phyloP scores from a whole-genome alignment of 30 jellyfish, hydroid and myxozoan species.

The Aurelia aurita region DNA sequence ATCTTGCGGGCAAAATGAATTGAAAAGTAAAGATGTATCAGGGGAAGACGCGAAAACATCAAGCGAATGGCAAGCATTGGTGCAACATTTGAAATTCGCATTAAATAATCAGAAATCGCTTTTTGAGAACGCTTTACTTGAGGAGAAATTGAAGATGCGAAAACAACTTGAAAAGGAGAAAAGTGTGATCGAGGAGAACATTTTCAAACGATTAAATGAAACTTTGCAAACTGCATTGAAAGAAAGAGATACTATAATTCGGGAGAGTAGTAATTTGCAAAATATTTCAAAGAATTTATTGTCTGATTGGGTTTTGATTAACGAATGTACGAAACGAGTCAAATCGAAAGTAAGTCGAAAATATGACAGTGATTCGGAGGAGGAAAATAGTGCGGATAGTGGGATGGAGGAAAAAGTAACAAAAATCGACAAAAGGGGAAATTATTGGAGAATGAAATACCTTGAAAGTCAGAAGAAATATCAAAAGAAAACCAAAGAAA shows the following conservation, averaged over 20 bases:
- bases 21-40: not conserved
- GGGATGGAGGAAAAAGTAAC: slow-evolving; percentile 60
- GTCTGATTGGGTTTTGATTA: slow-evolving; percentile 47
- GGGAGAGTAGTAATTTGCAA: slow-evolving; percentile 23
- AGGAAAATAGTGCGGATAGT: slow-evolving; percentile 54
- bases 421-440: slow-evolving; percentile 45
- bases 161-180: slow-evolving; percentile 51
- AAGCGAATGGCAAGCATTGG: slow-evolving; percentile 58
- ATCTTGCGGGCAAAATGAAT: slow-evolving; percentile 13
- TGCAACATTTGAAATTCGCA: slow-evolving; percentile 61
- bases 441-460: slow-evolving; percentile 69
- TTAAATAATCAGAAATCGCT: slow-evolving; percentile 62
- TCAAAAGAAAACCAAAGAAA: slow-evolving; percentile 32
- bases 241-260: slow-evolving; percentile 32
- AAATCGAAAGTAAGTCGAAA: not conserved
- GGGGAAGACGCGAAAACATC: slow-evolving; percentile 31
- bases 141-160: slow-evolving; percentile 60
- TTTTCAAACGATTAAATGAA: slow-evolving; percentile 40
- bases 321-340: slow-evolving; percentile 12
- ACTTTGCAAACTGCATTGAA: slow-evolving; percentile 38
- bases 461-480: slow-evolving; percentile 51
- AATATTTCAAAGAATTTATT: slow-evolving; percentile 29
- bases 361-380: slow-evolving; percentile 54
- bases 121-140: slow-evolving; percentile 54
- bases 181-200: slow-evolving; percentile 45